Percentiles rank a stretch among this genome's conserved stretches.
These are phyloP conservation scores for Trichonephila clavipes DNA, from an alignment of 1,140 invertebrate species.

Conservation along the genomic window DNA sequence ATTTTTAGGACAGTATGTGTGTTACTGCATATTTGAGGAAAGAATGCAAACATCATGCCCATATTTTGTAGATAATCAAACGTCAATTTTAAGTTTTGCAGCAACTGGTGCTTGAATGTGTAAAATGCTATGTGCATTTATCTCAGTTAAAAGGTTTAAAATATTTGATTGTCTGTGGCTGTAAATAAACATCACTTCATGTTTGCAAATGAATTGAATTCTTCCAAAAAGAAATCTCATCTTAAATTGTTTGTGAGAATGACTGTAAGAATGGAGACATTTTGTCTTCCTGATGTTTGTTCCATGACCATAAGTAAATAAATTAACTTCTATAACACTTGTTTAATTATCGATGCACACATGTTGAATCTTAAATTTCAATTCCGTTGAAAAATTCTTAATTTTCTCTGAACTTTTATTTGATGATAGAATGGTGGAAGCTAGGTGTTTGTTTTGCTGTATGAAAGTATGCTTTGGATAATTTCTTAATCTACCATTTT, in stretches of 20 bases:
- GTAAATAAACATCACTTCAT: constrained; percentile 74
- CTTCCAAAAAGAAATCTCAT: constrained; percentile 33
- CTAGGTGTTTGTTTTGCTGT: constrained; percentile 37
- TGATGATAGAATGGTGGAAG: constrained; percentile 3
- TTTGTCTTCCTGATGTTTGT: not conserved
- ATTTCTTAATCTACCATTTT: not conserved
- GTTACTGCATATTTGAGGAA: constrained; percentile 64
- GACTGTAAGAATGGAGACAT: not conserved
- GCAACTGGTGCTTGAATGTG: constrained; percentile 76
- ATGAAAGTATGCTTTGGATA: not conserved
- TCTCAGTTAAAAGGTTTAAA: not conserved
- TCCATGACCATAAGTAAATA: not conserved
- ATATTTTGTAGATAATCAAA: constrained; percentile 76
- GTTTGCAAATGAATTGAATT: constrained; percentile 34
- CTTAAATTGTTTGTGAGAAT: not conserved
- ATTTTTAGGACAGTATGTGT: constrained; percentile 68
- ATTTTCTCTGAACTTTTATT: not conserved
- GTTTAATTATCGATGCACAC: constrained; percentile 14
- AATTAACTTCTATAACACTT: not conserved
- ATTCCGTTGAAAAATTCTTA: not conserved
- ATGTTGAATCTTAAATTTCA: not conserved
- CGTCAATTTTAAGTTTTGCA: constrained; percentile 68
- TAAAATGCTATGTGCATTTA: constrained; percentile 54
- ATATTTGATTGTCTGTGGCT: constrained; percentile 56
- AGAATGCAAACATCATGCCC: constrained; percentile 75